A percentile compares a stretch with the other conserved stretches of the same genome.
phyloP scores from a whole-genome alignment of 1,140 invertebrate genomes.

The Littorina saxatilis region DNA sequence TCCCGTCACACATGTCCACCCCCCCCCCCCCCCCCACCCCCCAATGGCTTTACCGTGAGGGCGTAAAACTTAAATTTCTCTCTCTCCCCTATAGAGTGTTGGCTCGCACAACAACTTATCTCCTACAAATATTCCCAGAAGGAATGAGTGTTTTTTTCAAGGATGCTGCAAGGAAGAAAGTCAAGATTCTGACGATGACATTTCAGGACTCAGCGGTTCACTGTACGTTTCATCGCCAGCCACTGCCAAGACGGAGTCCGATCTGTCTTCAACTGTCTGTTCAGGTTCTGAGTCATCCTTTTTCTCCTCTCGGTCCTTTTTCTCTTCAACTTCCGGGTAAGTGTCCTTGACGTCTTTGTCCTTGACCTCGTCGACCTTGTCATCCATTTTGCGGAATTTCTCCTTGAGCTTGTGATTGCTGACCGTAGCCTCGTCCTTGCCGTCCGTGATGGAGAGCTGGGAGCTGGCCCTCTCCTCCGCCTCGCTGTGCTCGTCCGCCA shows the following conservation, averaged over 20 bases:
- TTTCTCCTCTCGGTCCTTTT: not conserved
- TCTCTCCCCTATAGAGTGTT: too few species aligned
- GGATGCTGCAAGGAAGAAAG: too few species aligned
- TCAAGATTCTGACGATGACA: not conserved
- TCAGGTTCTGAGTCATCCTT: not conserved
- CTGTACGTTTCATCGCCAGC: not conserved
- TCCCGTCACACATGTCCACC: too few species aligned
- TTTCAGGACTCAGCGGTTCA: too few species aligned
- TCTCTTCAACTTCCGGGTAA: not conserved
- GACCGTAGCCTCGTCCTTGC: not conserved
- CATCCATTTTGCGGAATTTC: not conserved
- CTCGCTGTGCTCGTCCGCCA: slow-evolving; percentile 64
- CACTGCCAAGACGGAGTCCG: not conserved
- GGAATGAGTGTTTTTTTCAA: too few species aligned
- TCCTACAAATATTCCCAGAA: too few species aligned
- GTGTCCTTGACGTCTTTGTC: not conserved
- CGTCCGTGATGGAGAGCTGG: slow-evolving; percentile 8
- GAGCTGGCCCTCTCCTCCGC: not conserved
- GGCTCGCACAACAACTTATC: too few species aligned
- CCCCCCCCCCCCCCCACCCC: too few species aligned
- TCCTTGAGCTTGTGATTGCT: not conserved
- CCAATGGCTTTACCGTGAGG: too few species aligned
- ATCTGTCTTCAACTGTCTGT: not conserved
- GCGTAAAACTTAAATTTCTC: too few species aligned
- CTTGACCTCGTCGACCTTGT: not conserved